These are phyloP conservation scores for Coptodon bakossiorum DNA, from an alignment of 2,113 vertebrate species.

Conservation along the genomic window DNA sequence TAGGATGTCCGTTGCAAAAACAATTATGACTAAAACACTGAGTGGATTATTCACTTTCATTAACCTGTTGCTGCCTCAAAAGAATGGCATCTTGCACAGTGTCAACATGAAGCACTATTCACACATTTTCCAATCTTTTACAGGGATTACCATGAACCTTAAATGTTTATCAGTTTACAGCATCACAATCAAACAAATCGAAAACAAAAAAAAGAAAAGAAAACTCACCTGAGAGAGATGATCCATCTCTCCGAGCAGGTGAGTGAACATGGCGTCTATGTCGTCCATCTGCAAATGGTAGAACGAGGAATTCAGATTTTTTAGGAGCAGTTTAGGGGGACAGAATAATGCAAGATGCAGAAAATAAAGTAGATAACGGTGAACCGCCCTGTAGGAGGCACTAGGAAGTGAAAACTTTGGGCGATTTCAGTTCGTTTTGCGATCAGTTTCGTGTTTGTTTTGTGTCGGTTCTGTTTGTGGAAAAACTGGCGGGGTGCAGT, in stretches of 20 bases:
- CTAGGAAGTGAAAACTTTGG: not conserved
- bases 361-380: not conserved
- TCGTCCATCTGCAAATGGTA: slow-evolving; percentile 84
- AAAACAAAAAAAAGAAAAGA: not conserved
- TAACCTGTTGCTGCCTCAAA: slow-evolving; percentile 14
- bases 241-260: slow-evolving; percentile 90
- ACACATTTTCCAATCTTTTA: not conserved
- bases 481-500: not conserved
- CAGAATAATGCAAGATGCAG: not conserved
- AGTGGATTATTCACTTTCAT: not conserved
- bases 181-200: not conserved
- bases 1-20: not conserved
- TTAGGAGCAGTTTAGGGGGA: not conserved
- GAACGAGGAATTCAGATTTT: not conserved
- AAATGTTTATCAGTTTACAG: not conserved
- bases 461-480: not conserved
- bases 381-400: too few species aligned
- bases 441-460: not conserved
- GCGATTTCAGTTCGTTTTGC: slow-evolving; percentile 3
- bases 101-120: not conserved
- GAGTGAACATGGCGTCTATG: slow-evolving; percentile 88
- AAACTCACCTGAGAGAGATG: slow-evolving; percentile 84
- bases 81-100: not conserved
- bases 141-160: not conserved
- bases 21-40: not conserved